These are phyloP conservation scores for Zalophus californianus DNA, from an alignment of 2,797 vertebrate species.

Conservation along the genomic window DNA sequence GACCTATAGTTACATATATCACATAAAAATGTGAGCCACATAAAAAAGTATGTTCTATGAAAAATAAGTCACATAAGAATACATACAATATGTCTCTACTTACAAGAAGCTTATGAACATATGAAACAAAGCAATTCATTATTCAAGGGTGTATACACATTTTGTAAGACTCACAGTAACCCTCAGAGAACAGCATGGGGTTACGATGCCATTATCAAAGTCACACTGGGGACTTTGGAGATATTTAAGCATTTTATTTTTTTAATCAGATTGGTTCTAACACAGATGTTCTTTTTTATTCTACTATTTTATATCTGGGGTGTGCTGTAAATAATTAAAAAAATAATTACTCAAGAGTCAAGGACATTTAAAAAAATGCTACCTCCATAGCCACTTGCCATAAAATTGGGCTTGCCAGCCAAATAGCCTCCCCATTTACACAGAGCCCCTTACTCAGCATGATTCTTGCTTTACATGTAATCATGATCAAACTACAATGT, in stretches of 20 bases:
- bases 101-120: neutral
- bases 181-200: neutral
- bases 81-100: neutral
- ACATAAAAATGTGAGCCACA: neutral
- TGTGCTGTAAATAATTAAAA: neutral
- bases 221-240: neutral
- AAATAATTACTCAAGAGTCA: neutral
- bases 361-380: neutral
- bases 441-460: neutral
- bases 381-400: neutral
- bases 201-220: neutral
- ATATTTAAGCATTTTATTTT: conserved; percentile 32
- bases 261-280: neutral
- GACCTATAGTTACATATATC: neutral
- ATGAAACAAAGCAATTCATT: neutral
- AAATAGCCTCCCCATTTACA: neutral
- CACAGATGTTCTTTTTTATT: neutral
- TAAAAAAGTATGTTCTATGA: neutral
- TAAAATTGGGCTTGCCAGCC: neutral
- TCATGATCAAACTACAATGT: neutral
- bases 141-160: neutral
- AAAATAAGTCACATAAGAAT: neutral
- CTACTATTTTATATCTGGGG: neutral
- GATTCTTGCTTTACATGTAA: neutral
- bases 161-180: neutral